Percentiles rank a stretch among this genome's conserved stretches.
Conservation (phyloP, 2,888 invertebrate species). For the Rhagonycha fulva region DNA sequence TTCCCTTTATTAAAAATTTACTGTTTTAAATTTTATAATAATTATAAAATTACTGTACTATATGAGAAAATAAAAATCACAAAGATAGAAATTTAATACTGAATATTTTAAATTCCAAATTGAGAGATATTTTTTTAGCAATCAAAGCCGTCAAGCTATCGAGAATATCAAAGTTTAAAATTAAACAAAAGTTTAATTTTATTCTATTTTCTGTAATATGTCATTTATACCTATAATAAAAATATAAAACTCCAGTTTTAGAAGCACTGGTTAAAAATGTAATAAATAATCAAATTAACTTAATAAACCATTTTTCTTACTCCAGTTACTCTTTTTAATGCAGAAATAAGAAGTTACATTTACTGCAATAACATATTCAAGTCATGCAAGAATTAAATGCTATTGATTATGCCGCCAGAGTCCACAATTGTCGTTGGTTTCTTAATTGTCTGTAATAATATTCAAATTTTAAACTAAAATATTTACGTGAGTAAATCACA, state of each 20-base stretch:
- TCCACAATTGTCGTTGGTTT: background rate
- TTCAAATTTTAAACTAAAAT: background rate
- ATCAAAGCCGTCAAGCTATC: no score
- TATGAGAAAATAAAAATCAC: no score
- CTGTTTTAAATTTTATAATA: no score
- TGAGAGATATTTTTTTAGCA: no score
- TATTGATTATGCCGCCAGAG: background rate
- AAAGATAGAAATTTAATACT: no score
- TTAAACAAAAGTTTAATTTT: no score
- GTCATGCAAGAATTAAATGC: background rate
- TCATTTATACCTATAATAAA: no score
- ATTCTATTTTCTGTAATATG: no score
- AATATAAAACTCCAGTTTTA: background rate
- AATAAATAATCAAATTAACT: background rate
- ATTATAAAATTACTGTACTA: no score
- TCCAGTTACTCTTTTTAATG: background rate
- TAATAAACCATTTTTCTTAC: background rate
- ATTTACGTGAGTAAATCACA: background rate
- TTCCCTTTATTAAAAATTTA: background rate
- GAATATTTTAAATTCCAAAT: no score
- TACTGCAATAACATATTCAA: background rate
- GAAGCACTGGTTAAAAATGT: background rate
- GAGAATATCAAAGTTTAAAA: no score
- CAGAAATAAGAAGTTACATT: background rate
- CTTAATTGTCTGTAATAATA: background rate